Conservation (phyloP, 2,113 vertebrate genomes). For the Empidonax traillii region DNA sequence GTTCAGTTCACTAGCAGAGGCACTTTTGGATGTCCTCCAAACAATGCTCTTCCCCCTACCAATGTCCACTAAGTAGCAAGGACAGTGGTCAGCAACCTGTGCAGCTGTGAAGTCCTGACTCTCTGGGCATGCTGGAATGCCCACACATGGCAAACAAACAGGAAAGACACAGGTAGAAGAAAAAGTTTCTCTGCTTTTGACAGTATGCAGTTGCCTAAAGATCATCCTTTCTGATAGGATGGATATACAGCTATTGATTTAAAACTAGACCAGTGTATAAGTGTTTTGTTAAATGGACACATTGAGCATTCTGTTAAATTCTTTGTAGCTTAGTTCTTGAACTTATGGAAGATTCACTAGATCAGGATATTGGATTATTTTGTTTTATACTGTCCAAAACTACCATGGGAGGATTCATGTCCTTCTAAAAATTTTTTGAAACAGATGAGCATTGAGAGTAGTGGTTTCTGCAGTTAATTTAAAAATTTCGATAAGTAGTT, state of each 20-base stretch:
- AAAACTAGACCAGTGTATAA: neutral
- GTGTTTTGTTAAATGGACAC: neutral
- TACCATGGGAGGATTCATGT: neutral
- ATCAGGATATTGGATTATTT: neutral
- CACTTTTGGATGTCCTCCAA: neutral
- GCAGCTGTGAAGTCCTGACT: neutral
- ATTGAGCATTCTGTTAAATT: neutral
- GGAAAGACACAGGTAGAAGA: neutral
- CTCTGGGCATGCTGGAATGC: neutral
- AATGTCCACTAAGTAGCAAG: neutral
- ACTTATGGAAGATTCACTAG: neutral
- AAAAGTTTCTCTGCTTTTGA: neutral
- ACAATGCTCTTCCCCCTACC: fast-evolving
- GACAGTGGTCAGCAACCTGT: neutral
- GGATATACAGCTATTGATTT: neutral
- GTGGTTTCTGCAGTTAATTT: neutral
- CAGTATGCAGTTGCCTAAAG: neutral
- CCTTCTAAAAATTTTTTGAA: neutral
- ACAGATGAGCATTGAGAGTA: neutral
- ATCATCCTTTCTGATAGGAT: neutral
- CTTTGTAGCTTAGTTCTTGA: neutral
- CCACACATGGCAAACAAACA: neutral
- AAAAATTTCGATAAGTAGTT: neutral
- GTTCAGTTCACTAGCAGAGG: neutral
- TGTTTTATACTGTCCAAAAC: neutral